phyloP scores from a whole-genome alignment of 2,888 invertebrate species.

The Pyrgus malvae region DNA sequence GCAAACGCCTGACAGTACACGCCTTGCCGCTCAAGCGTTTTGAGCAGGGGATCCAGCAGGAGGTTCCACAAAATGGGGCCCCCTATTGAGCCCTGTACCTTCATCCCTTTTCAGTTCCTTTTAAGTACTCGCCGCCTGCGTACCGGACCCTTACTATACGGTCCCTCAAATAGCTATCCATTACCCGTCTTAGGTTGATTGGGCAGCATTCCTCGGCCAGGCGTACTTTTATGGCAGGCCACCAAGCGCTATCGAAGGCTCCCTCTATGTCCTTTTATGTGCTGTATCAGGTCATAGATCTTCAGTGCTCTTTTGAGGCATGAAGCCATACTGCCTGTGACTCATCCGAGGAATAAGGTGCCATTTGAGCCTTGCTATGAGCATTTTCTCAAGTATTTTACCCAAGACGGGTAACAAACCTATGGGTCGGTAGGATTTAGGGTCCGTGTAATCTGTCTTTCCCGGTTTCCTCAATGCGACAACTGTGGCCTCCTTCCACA shows the following conservation, averaged over 20 bases:
- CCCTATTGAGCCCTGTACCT: not conserved
- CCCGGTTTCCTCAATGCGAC: constrained; percentile 2
- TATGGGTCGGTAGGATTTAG: not conserved
- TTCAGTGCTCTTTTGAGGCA: constrained; percentile 23
- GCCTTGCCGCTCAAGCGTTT: not conserved
- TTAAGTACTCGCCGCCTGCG: constrained; percentile 8
- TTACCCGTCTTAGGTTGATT: not conserved
- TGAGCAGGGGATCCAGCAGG: not conserved
- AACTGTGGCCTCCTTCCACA: constrained; percentile 23
- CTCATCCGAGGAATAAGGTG: not conserved
- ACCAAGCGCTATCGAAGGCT: constrained; percentile 7
- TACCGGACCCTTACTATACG: constrained; percentile 15
- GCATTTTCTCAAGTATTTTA: not conserved
- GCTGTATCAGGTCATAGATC: constrained; percentile 29
- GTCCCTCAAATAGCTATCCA: constrained; percentile 21
- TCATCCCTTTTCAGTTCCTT: no score
- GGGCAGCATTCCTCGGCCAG: constrained; percentile 22
- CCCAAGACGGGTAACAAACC: constrained; percentile 2
- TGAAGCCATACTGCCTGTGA: no score
- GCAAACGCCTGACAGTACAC: not conserved
- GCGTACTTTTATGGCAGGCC: not conserved
- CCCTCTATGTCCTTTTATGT: not conserved
- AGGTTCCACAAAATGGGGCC: constrained; percentile 16
- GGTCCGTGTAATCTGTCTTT: no score
- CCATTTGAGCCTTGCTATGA: not conserved